phyloP scores from a whole-genome alignment of 2,113 vertebrate genomes.

The Tachysurus vachellii region DNA sequence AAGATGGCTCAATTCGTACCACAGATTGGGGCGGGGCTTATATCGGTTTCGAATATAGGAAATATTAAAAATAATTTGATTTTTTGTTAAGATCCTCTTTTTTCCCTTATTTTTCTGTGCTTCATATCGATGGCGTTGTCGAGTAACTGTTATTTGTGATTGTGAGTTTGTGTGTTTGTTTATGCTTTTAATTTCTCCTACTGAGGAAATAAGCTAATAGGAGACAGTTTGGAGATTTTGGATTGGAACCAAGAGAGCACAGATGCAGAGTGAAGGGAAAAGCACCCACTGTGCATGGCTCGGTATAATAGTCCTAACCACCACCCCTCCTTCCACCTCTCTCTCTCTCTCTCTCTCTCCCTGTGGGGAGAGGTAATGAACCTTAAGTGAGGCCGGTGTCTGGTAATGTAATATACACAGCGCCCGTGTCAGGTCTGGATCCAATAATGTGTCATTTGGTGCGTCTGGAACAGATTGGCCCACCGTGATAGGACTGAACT shows the following conservation, averaged over 20 bases:
- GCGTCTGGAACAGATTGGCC: conserved; percentile 98
- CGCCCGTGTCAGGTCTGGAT: conserved; percentile 96
- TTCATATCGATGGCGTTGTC: not conserved
- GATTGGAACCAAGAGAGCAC: not conserved
- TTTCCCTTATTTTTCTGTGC: not conserved
- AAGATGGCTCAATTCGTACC: not conserved
- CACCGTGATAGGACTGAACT: conserved; percentile 94
- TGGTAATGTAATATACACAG: conserved; percentile 85
- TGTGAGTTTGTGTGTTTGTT: not conserved
- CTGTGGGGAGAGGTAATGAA: conserved; percentile 83
- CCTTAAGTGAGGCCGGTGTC: conserved; percentile 91
- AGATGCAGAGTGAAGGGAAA: conserved; percentile 75
- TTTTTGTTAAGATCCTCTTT: not conserved
- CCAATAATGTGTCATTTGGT: conserved; percentile 99
- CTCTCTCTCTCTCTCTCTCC: conserved; percentile 56
- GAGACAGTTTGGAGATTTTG: not conserved
- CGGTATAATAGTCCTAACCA: conserved; percentile 74
- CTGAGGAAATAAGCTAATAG: not conserved
- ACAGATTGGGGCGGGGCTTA: not conserved
- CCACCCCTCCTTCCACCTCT: not conserved
- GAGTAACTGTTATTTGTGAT: not conserved
- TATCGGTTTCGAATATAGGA: not conserved
- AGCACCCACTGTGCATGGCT: conserved; percentile 79
- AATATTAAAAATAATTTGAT: not conserved
- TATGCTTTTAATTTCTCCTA: not conserved